Evolutionary conservation across 1,140 invertebrate genomes (phyloP).

Genomic region (Pissodes strobi): DNA sequence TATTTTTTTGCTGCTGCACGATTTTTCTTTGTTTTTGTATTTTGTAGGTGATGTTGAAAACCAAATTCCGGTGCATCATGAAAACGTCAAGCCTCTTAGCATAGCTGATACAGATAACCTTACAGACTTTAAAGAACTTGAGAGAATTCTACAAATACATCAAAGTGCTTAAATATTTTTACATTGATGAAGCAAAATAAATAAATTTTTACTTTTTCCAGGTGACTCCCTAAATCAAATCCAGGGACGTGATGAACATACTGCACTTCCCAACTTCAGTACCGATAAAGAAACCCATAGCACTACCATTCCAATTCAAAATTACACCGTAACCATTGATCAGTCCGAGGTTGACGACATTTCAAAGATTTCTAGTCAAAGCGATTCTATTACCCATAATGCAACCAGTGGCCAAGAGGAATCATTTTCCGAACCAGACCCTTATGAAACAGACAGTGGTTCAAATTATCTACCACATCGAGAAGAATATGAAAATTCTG

Average conservation of each 20-base stretch:
- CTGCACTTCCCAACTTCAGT: neutral
- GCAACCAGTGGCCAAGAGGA: slow-evolving; percentile 8
- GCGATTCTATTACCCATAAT: slow-evolving; percentile 5
- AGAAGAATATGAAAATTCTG: slow-evolving; percentile 14
- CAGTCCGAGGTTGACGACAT: slow-evolving; percentile 6
- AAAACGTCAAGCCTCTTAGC: no score
- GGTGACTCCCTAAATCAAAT: neutral
- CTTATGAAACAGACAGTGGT: slow-evolving; percentile 10
- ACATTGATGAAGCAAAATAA: neutral
- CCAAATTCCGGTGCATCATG: no score
- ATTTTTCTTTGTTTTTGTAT: no score
- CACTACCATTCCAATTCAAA: neutral
- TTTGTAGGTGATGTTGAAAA: no score
- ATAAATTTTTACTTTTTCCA: neutral
- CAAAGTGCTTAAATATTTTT: neutral
- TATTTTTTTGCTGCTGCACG: no score
- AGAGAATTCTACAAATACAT: no score
- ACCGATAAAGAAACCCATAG: neutral
- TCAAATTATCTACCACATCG: slow-evolving; percentile 1
- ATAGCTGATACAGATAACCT: no score
- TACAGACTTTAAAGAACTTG: no score
- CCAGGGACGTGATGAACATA: neutral
- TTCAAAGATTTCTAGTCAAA: slow-evolving; percentile 9
- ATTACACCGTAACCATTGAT: slow-evolving; percentile 1
- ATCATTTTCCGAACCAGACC: slow-evolving; percentile 4